Base-by-base conservation (phyloP, 53 echinoderm and acorn worm genomes). In the Hippasteria phrygiana region DNA sequence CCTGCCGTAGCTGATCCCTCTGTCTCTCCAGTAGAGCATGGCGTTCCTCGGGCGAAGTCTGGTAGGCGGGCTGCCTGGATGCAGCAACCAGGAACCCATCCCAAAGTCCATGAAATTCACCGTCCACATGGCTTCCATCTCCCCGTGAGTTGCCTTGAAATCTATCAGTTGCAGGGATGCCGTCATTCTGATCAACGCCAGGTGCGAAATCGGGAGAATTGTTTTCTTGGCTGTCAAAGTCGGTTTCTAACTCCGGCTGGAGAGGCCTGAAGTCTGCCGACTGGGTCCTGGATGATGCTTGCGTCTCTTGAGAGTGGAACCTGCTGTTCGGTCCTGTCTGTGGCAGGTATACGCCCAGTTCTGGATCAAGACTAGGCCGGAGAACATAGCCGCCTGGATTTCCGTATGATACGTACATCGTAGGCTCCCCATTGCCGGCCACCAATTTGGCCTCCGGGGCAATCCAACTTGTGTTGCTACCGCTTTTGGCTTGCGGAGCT, bases 1-100 rank as follows among this genome's bases (percentile, higher is more conserved):
- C 95, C 36, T 87, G 79, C 47, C 82, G 91, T 0, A 98, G 73
- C 50, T 69, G 73, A 53, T 67, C 45, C 45, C 91, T 90, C 90
- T 94, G 91, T 20, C 36, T 71, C 20, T 91, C 87, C 28, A 95
- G 86, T 22, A 88, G 71, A 18, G 64, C 69, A 41, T 93, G 90
- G 26, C 94, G 78, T 14, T 85, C 88, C 41, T 92, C 86, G 43
- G 82, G n/a, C 11, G 14, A 18, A 28, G 64, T 43, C 22, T 66
- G 64, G 42, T 20, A 38, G 11, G 45, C 46, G 16, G 63, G 75
- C 31, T 50, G 29, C 75, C 17, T 22, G 17, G 62, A 7, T 10
- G 24, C 43, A n/a, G 33, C 64, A 66, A 16, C 46, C 32, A 13
- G 66, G 35, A 42, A 13, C 14, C 13, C 6, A 13, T 45, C 11